Evolutionary conservation across 2,113 vertebrate species (phyloP), one percentile per base, ranked within the genome.

Genomic region (Odontesthes bonariensis): DNA sequence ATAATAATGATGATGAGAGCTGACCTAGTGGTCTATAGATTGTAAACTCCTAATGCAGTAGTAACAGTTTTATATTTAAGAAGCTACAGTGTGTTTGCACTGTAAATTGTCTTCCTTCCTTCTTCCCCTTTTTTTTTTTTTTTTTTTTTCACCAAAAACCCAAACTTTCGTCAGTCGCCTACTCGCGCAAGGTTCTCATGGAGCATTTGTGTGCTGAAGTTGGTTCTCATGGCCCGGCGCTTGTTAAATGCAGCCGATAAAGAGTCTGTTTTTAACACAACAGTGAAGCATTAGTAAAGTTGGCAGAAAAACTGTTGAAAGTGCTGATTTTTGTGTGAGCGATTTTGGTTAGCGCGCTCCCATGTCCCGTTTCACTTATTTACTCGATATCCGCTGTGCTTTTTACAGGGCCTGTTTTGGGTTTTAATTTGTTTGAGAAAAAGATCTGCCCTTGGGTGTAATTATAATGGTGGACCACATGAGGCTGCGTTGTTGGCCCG

Each of bases 341-440:
- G 19, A 77, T 84, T 84, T 88, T 72, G 85, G 83, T 85, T 69
- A 75, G 61, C 40, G 6, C 65, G 17, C 69, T 57, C 58, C 61
- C 59, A 72, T 14, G 13, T 80, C 76, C 63, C 44, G 52, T 89
- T 87, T 72, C 68, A 77, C 82, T 76, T 72, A 75, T 86, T 83
- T 73, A 86, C 81, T 86, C 27, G 79, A 88, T 84, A 89, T 92
- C 87, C 79, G 79, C 82, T 83, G 73, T 52, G 81, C 62, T 82
- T 93, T 92, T 90, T 91, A 92, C 78, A 11, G 85, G 73, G 49
- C 84, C 86, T 83, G 64, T 89, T 92, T 83, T 77, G 88, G 72
- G 78, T 90, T 93, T 93, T 93, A 88, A 90, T 90, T 92, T 86
- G 84, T 93, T 90, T 86, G 78, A 86, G 85, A 88, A 90, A 86